Conservation (phyloP, 2,113 vertebrate genomes). For the Acrocephalus arundinaceus region DNA sequence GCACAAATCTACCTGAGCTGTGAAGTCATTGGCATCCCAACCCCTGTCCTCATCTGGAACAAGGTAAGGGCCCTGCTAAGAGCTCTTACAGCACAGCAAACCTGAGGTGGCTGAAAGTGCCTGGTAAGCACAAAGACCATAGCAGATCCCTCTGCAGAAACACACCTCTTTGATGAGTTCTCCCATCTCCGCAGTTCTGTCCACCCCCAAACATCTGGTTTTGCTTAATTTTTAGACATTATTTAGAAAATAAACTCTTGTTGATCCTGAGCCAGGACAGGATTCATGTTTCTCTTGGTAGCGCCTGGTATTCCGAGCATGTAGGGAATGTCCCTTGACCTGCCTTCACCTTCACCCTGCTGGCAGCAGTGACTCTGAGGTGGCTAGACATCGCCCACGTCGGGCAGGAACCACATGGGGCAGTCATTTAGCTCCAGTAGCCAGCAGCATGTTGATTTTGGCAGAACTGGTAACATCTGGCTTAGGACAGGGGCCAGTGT, state of each 20-base stretch:
- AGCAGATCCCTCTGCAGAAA: background rate
- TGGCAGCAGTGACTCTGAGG: background rate
- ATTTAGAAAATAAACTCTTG: background rate
- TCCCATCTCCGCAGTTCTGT: background rate
- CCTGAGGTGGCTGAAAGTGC: background rate
- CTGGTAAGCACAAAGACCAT: background rate
- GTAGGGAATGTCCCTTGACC: background rate
- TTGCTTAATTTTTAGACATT: background rate
- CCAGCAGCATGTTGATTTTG: background rate
- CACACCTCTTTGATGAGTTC: background rate
- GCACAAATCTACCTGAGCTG: conserved; percentile 92
- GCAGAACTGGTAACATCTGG: background rate
- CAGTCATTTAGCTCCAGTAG: background rate
- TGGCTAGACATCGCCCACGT: background rate
- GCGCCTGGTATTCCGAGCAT: background rate
- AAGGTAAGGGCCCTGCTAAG: conserved; percentile 74
- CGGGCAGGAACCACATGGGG: background rate
- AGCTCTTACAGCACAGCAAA: background rate
- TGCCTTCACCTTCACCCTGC: background rate
- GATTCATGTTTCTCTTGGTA: background rate
- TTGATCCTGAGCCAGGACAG: background rate
- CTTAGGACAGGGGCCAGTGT: background rate
- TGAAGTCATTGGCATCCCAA: conserved; percentile 90
- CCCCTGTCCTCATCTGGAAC: conserved; percentile 92
- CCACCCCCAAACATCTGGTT: background rate